These are phyloP conservation scores for Heliopora coerulea DNA, from an alignment of 92 coral and sea anemone species.

Conservation along the genomic window DNA sequence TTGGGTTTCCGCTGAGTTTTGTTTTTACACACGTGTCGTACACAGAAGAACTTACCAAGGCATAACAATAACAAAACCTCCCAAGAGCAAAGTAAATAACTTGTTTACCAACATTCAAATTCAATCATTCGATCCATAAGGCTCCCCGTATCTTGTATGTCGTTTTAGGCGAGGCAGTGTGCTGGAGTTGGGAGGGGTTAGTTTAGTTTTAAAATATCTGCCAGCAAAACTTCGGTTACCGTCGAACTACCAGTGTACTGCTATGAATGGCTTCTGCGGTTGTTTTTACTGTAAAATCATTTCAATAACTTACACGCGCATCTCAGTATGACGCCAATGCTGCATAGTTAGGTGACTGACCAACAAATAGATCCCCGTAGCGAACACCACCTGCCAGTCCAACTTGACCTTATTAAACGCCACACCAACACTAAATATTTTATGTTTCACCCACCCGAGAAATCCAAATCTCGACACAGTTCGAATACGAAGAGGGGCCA, in stretches of 20 bases:
- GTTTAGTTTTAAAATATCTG: too few species aligned
- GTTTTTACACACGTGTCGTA: neutral
- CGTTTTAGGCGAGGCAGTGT: too few species aligned
- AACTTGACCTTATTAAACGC: neutral
- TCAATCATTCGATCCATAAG: neutral
- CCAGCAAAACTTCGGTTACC: neutral
- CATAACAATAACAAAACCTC: neutral
- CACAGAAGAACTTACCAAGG: neutral
- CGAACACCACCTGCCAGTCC: neutral
- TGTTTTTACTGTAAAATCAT: neutral
- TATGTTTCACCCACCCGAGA: neutral
- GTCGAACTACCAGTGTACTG: neutral
- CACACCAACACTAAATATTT: conserved; percentile 1
- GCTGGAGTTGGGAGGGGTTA: too few species aligned
- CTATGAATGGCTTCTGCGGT: neutral
- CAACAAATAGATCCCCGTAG: neutral
- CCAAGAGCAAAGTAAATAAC: neutral
- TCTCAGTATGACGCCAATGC: neutral
- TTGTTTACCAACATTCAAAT: neutral
- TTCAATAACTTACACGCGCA: conserved; percentile 4
- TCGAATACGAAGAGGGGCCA: neutral
- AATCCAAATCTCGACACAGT: neutral
- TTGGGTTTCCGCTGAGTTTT: neutral
- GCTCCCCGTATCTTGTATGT: neutral
- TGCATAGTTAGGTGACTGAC: neutral